A percentile compares a stretch with the other conserved stretches of the same genome.
Conservation (phyloP, 2,888 invertebrate genomes). For the Dicranocentrus wangi region DNA sequence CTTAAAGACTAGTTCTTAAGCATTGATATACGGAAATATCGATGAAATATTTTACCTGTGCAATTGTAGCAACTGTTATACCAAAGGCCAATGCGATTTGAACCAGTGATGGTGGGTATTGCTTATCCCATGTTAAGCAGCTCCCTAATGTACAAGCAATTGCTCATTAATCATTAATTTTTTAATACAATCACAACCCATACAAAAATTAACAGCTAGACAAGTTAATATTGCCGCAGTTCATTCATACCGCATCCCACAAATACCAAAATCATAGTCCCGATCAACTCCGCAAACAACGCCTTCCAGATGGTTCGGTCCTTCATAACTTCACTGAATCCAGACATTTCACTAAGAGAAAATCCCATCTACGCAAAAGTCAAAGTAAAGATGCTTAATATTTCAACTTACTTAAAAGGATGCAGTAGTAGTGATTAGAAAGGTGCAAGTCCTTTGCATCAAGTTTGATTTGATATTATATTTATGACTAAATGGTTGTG, state of each 20-base stretch:
- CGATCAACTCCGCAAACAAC: constrained; percentile 89
- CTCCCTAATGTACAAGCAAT: constrained; percentile 37
- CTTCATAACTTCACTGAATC: constrained; percentile 83
- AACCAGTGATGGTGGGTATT: constrained; percentile 61
- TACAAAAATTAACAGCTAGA: too few species aligned
- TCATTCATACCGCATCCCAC: constrained; percentile 92
- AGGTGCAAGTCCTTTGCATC: too few species aligned
- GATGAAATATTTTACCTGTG: too few species aligned
- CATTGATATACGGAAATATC: too few species aligned
- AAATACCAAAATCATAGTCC: constrained; percentile 89
- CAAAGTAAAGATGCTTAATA: constrained; percentile 12
- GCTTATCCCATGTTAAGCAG: constrained; percentile 59
- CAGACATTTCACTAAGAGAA: constrained; percentile 78
- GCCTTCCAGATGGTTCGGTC: constrained; percentile 84
- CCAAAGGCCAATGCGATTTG: constrained; percentile 72
- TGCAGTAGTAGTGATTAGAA: too few species aligned
- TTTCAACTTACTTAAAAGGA: constrained; percentile 14
- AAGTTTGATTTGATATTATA: too few species aligned
- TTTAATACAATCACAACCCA: too few species aligned
- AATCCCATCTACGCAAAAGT: constrained; percentile 72
- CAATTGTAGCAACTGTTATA: constrained; percentile 71
- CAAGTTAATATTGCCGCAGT: too few species aligned
- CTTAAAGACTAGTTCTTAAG: too few species aligned
- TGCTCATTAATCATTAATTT: too few species aligned
- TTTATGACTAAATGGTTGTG: too few species aligned